These are phyloP conservation scores for Umimayanthus kanabou DNA, from an alignment of 92 coral and sea anemone genomes.

Conservation along the genomic window DNA sequence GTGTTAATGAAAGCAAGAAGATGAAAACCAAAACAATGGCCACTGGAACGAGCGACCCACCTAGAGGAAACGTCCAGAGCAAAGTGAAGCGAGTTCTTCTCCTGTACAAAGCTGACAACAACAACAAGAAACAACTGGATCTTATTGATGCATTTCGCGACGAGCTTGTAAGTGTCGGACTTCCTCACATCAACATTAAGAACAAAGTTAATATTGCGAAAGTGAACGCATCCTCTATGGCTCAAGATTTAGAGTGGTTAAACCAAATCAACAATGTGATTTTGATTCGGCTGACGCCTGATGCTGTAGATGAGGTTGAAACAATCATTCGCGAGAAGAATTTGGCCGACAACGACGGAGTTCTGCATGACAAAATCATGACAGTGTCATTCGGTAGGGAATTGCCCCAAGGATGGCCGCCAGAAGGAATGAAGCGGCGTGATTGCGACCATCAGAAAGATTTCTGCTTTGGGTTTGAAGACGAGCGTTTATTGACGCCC, in stretches of 20 bases:
- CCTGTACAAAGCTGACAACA: slow-evolving; percentile 64
- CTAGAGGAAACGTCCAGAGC: slow-evolving; percentile 27
- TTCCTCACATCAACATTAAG: slow-evolving; percentile 19
- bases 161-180: slow-evolving; percentile 55
- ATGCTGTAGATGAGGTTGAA: slow-evolving; percentile 62
- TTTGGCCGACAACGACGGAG: slow-evolving; percentile 64
- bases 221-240: slow-evolving; percentile 22
- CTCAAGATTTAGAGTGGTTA: slow-evolving; percentile 69
- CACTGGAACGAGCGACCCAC: slow-evolving; percentile 9
- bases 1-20: slow-evolving; percentile 23
- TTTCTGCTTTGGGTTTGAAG: slow-evolving; percentile 61
- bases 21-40: neutral
- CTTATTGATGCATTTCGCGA: slow-evolving; percentile 79
- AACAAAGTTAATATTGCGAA: slow-evolving; percentile 19
- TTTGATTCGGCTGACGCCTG: slow-evolving; percentile 76
- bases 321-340: slow-evolving; percentile 57
- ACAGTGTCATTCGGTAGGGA: slow-evolving; percentile 78
- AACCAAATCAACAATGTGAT: slow-evolving; percentile 75
- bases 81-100: slow-evolving; percentile 61
- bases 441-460: slow-evolving; percentile 55
- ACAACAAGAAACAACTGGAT: slow-evolving; percentile 51
- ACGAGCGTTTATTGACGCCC: slow-evolving; percentile 45
- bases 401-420: slow-evolving; percentile 79
- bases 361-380: slow-evolving; percentile 73
- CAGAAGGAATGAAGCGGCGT: slow-evolving; percentile 58